phyloP scores from a whole-genome alignment of 2,113 vertebrate genomes.

The Microtus montanus region DNA sequence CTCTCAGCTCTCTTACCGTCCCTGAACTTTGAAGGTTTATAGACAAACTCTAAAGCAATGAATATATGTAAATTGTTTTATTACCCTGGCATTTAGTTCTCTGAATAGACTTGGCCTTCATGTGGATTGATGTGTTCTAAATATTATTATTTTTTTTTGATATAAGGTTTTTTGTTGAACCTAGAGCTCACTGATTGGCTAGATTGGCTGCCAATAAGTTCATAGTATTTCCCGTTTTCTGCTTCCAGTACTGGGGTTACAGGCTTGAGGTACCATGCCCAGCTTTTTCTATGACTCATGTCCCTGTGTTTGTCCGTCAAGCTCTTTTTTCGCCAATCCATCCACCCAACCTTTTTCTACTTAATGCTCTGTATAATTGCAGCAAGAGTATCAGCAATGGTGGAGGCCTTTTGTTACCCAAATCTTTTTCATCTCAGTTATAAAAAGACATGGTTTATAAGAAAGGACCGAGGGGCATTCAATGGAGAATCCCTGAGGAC shows the following conservation, averaged over 20 bases:
- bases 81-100: neutral
- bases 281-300: neutral
- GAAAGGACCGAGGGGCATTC: neutral
- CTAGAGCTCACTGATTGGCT: neutral
- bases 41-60: neutral
- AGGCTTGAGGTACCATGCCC: neutral
- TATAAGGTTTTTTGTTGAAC: neutral
- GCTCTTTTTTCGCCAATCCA: neutral
- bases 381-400: neutral
- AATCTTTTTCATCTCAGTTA: neutral
- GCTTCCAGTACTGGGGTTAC: neutral
- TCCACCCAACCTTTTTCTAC: neutral
- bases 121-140: neutral
- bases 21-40: neutral
- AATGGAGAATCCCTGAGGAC: neutral
- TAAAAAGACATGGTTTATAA: neutral
- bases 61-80: neutral
- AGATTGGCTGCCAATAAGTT: neutral
- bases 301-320: neutral
- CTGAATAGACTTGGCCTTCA: neutral
- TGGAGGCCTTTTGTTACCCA: neutral
- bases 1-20: neutral
- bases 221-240: too few relatives aligned
- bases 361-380: neutral
- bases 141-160: neutral